Base-by-base conservation (phyloP, 2,113 vertebrate genomes). In the Callipepla californica region DNA sequence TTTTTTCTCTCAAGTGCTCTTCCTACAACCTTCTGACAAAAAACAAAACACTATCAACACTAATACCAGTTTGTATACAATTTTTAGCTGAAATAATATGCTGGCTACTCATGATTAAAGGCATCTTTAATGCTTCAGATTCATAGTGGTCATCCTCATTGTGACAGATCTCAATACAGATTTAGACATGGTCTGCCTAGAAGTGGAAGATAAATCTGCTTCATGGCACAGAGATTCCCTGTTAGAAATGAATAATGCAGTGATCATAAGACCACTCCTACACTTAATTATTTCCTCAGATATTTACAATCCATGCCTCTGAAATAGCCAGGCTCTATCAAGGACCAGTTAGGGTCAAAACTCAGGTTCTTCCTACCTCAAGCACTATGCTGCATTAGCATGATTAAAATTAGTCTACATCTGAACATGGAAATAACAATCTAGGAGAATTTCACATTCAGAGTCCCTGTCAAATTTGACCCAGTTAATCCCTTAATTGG, bases 401-500 rank as follows among this genome's bases (percentile, higher is more conserved):
- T 1, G 2, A 51, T 80, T 61, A 62, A 85, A 91, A 66, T 77
- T 50, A 78, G 42, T 18, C 68, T 77, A 44, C 50, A 17, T 77
- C 22, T 55, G 30, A 77, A 81, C 26, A 63, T 86, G 59, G 72
- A 94, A 93, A 69, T 80, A 85, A 77, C 1, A 1, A 32, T 47
- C 14, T 38, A 69, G 28, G 26, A 34, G 32, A 91, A 73, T 55
- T 82, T 76, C 48, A 69, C 15, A 69, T 75, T 61, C 73, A 86
- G 65, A 80, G 53, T 57, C 77, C 51, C 89, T 69, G 30, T 92
- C 85, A 93, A 79, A 93, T 19, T 83, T 87, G 72, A 59, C 28
- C 68, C 65, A 83, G 28, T 80, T 90, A 90, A 93, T 92, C 68
- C 85, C 79, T 77, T 94, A 96, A 93, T 28, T 91, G 67, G 67